A percentile compares a stretch with the other conserved stretches of the same genome.
Conservation (phyloP, 2,113 vertebrate genomes). For the Rissa tridactyla region DNA sequence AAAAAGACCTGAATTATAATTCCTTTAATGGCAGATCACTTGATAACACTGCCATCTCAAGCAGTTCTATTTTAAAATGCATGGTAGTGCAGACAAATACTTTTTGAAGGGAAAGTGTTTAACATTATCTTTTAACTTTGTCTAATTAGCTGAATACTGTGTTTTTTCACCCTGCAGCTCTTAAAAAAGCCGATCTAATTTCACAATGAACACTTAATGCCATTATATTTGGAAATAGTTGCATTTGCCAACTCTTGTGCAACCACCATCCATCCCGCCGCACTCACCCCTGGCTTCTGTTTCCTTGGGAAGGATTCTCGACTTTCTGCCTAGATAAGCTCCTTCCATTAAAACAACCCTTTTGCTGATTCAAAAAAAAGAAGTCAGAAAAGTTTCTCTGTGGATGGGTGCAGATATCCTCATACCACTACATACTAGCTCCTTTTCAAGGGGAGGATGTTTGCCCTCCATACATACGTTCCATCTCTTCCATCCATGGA, state of each 20-base stretch:
- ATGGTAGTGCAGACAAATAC: slow-evolving; percentile 58
- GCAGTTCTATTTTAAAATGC: slow-evolving; percentile 61
- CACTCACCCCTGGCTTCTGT: not conserved
- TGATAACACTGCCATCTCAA: slow-evolving; percentile 59
- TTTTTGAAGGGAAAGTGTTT: slow-evolving; percentile 62
- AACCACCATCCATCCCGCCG: slow-evolving; percentile 10
- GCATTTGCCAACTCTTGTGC: slow-evolving; percentile 43
- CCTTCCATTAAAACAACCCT: not conserved
- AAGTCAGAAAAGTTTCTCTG: not conserved
- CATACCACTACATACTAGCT: not conserved
- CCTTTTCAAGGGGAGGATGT: not conserved
- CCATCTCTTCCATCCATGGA: not conserved
- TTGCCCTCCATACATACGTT: not conserved
- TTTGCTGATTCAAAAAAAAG: not conserved
- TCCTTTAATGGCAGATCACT: slow-evolving; percentile 64
- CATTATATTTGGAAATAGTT: slow-evolving; percentile 61
- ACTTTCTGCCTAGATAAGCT: slow-evolving; percentile 31
- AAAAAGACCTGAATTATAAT: slow-evolving; percentile 70
- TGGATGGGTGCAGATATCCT: not conserved
- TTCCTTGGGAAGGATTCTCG: not conserved
- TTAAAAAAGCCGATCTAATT: slow-evolving; percentile 62
- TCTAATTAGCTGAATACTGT: slow-evolving; percentile 69
- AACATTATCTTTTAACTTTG: slow-evolving; percentile 69
- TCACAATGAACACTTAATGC: slow-evolving; percentile 62
- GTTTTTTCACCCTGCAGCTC: slow-evolving; percentile 60